Percentiles rank a stretch among this genome's conserved stretches.
Evolutionary conservation across 2,888 invertebrate genomes (phyloP).

Genomic region (Microdon myrmicae): DNA sequence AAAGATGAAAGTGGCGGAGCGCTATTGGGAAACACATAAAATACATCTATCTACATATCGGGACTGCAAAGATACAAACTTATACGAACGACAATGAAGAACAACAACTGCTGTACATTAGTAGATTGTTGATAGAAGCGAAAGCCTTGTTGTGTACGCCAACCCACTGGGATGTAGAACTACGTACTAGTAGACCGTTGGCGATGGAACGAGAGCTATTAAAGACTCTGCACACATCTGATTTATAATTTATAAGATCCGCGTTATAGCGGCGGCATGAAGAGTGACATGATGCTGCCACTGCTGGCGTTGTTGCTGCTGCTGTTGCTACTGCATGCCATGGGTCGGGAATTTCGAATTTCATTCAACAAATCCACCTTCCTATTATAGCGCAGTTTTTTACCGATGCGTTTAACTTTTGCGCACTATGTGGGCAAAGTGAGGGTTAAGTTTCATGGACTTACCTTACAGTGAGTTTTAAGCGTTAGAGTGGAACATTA

Average conservation of each 20-base stretch:
- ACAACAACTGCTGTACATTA: conserved; percentile 21
- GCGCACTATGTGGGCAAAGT: no score
- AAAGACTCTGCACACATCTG: conserved; percentile 3
- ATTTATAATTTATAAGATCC: conserved; percentile 6
- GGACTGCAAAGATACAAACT: conserved; percentile 2
- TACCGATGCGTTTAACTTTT: no score
- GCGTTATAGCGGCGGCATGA: no score
- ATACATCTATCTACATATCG: conserved; percentile 1
- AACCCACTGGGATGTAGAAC: conserved; percentile 7
- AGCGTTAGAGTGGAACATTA: no score
- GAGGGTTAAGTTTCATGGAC: no score
- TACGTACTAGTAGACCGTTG: conserved; percentile 3
- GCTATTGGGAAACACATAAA: conserved; percentile 9
- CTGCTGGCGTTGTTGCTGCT: conserved; percentile 6
- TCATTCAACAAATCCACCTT: no score
- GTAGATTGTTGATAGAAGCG: conserved; percentile 31
- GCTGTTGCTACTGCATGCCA: conserved; percentile 5
- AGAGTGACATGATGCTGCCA: neutral
- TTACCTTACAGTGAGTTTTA: no score
- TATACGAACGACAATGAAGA: conserved; percentile 20
- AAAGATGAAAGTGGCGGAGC: conserved; percentile 33
- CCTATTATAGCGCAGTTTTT: no score
- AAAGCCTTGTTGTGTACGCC: conserved; percentile 27
- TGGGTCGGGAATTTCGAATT: no score
- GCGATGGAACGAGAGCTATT: conserved; percentile 8